These are phyloP conservation scores for Pelodytes ibericus DNA, from an alignment of 2,797 vertebrate genomes.

Conservation along the genomic window DNA sequence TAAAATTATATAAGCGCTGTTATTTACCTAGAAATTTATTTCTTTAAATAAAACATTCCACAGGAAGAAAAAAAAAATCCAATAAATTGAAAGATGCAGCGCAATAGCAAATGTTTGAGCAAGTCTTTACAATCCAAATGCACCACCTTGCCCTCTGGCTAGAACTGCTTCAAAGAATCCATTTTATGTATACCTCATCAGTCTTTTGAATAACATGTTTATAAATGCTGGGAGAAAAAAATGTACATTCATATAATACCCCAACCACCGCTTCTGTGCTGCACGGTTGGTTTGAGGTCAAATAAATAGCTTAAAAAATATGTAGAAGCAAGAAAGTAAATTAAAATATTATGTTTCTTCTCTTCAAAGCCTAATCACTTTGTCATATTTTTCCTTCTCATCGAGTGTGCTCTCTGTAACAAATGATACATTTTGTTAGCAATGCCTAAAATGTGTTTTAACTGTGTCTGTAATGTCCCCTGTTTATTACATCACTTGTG, in stretches of 20 bases:
- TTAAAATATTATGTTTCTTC: background rate
- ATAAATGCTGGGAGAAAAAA: conserved; percentile 19
- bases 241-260: conserved; percentile 11
- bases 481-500: too few relatives aligned
- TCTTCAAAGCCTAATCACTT: too few relatives aligned
- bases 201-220: conserved; percentile 29
- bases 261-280: conserved; percentile 3
- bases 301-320: background rate
- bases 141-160: conserved; percentile 42
- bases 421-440: too few relatives aligned
- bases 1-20: too few relatives aligned
- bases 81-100: conserved; percentile 4
- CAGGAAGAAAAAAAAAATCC: background rate
- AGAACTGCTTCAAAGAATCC: conserved; percentile 29
- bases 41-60: too few relatives aligned
- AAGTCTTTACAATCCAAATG: conserved; percentile 8
- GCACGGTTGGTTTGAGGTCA: conserved; percentile 12
- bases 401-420: too few relatives aligned
- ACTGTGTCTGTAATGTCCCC: too few relatives aligned
- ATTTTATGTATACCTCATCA: conserved; percentile 33
- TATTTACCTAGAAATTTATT: too few relatives aligned
- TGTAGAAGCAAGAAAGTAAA: conserved; percentile 15
- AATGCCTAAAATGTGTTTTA: too few relatives aligned
- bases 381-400: too few relatives aligned
- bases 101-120: conserved; percentile 25